Base-by-base conservation (phyloP, 2,888 invertebrate genomes). In the Apamea anceps region DNA sequence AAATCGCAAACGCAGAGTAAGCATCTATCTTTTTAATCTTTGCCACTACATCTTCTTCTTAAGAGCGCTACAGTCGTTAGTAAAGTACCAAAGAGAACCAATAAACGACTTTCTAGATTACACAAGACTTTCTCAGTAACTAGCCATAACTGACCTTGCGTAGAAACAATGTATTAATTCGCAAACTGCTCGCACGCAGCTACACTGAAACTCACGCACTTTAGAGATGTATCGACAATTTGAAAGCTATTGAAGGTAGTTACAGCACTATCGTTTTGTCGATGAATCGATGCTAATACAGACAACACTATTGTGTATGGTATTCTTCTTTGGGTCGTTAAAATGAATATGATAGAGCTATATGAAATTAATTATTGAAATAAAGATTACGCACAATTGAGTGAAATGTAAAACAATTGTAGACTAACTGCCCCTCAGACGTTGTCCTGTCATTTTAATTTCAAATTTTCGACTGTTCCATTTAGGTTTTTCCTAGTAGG, bases 81-180 rank as follows among this genome's bases (percentile, higher is more conserved):
- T 28, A 25, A 48, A 76, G 25, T 28, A 45, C 60, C 15, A 45
- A 25, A 48, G 48, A 72, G 37, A 72, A 77, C 51, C 42, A 72
- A 60, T 84, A 79, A 78, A 83, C 21, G 28, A 37, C 84, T 84
- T 84, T 87, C 84, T 72, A 54, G 37, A 75, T 84, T 15, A 21
- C 42, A 72, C 62, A 28, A 25, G n/a, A 84, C 84, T 84, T 84
- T 84, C 84, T 72, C 48, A 65, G 32, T 72, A 62, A 68, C 25
- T 21, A 15, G 21, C 37, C 28, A 67, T 74, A 62, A 65, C 63
- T 79, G 80, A 87, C 84, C 80, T 79, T 75, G n/a, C 67, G 10
- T n/a, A n/a, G 57, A 60, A 68, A 83, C 86, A 83, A 83, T 60
- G 83, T 83, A 68, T 45, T 57, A 51, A 65, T 73, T 85, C n/a